Conservation (phyloP, 2,888 invertebrate genomes). For the Ganaspis brasiliensis region DNA sequence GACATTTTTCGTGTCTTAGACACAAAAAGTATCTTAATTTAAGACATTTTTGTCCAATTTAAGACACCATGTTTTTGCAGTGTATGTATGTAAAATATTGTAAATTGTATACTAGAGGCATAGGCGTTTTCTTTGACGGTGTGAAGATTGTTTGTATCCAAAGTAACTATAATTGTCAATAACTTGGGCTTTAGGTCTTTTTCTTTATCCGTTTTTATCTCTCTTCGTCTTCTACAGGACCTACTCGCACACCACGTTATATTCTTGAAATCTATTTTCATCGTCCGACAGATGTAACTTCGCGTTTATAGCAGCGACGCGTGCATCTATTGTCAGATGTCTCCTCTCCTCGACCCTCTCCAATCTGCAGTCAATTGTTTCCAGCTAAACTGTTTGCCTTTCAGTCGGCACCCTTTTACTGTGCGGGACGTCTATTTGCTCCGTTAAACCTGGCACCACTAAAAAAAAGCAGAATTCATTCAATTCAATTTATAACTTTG, state of each 20-base stretch:
- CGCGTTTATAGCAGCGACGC: slow-evolving; percentile 72
- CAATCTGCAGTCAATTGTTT: slow-evolving; percentile 81
- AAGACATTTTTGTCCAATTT: no score
- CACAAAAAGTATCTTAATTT: no score
- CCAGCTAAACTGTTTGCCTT: slow-evolving; percentile 81
- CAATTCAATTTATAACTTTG: not conserved
- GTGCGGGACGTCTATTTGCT: slow-evolving; percentile 75
- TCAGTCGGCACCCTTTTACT: slow-evolving; percentile 79
- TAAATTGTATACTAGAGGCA: no score
- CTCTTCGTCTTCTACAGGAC: slow-evolving; percentile 50
- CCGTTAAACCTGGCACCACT: slow-evolving; percentile 73
- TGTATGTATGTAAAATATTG: no score
- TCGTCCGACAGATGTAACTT: slow-evolving; percentile 78
- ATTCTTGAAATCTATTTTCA: slow-evolving; percentile 76
- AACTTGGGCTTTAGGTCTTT: not conserved
- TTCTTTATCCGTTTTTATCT: slow-evolving; percentile 41
- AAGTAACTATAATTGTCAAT: not conserved
- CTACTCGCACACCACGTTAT: slow-evolving; percentile 59
- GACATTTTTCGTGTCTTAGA: no score
- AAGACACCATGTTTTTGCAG: no score
- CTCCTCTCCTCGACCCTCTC: slow-evolving; percentile 73
- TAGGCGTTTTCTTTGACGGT: no score
- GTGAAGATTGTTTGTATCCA: no score
- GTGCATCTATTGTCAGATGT: slow-evolving; percentile 77
- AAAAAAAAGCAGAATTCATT: slow-evolving; percentile 4